Evolutionary conservation across 1,140 invertebrate genomes (phyloP).

Genomic region (Drosophila saltans): DNA sequence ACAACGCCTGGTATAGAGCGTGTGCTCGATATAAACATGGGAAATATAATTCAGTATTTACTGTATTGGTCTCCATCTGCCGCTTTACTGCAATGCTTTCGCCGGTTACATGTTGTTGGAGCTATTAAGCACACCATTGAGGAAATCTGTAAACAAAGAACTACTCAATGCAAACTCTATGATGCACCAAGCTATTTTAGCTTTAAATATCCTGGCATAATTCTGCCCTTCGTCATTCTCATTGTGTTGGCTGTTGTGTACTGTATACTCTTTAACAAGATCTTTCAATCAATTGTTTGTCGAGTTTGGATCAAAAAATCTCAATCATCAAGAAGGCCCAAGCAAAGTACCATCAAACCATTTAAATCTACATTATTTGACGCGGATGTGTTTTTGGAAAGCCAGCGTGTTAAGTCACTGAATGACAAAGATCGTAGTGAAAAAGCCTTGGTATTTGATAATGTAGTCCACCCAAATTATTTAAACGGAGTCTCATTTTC

Average conservation of each 20-base stretch:
- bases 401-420: neutral
- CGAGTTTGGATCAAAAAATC: neutral
- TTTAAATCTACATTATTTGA: no score
- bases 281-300: neutral
- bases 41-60: neutral
- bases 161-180: no score
- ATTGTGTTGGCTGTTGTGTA: neutral
- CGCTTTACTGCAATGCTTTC: neutral
- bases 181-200: neutral
- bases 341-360: no score
- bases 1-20: neutral
- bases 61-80: constrained; percentile 18
- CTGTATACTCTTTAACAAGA: neutral
- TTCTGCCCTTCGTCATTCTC: neutral
- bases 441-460: neutral
- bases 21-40: neutral
- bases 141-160: neutral
- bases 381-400: no score
- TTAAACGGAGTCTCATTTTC: neutral
- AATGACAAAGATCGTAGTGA: neutral
- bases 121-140: neutral
- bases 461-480: neutral
- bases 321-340: no score
- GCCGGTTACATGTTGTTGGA: neutral
- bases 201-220: neutral